Percentiles rank a stretch among this genome's conserved stretches.
phyloP scores from a whole-genome alignment of 2,888 invertebrate species.

The Parnassius mnemosyne region DNA sequence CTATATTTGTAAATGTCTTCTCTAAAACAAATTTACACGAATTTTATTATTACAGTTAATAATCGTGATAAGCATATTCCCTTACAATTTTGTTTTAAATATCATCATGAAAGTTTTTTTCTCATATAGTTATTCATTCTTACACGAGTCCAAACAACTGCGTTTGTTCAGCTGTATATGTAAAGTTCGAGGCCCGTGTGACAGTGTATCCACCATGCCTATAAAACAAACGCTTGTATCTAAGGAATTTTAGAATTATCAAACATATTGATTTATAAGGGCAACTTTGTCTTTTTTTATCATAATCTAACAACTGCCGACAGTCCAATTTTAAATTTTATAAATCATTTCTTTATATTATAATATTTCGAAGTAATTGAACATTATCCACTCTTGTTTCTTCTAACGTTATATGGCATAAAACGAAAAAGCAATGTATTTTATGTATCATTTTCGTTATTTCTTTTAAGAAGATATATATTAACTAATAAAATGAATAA shows the following conservation, averaged over 20 bases:
- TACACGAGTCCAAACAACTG: constrained; percentile 31
- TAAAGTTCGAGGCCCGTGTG: constrained; percentile 69
- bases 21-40: background rate
- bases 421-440: no score
- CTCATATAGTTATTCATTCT: background rate
- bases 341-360: no score
- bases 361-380: no score
- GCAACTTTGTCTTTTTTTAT: no score
- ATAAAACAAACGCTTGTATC: constrained; percentile 2
- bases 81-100: background rate
- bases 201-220: constrained; percentile 38
- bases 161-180: constrained; percentile 57
- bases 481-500: no score
- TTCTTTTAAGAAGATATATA: no score
- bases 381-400: no score
- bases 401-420: no score
- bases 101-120: constrained; percentile 19
- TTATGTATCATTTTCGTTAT: no score
- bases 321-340: no score
- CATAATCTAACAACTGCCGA: no score
- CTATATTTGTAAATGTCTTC: constrained; percentile 30
- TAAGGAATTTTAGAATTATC: background rate
- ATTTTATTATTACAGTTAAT: constrained; percentile 2
- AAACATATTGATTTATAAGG: no score
- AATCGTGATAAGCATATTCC: background rate